Percentiles rank a stretch among this genome's conserved stretches.
Conservation (phyloP, 2,113 vertebrate species). For the Varanus komodoensis region DNA sequence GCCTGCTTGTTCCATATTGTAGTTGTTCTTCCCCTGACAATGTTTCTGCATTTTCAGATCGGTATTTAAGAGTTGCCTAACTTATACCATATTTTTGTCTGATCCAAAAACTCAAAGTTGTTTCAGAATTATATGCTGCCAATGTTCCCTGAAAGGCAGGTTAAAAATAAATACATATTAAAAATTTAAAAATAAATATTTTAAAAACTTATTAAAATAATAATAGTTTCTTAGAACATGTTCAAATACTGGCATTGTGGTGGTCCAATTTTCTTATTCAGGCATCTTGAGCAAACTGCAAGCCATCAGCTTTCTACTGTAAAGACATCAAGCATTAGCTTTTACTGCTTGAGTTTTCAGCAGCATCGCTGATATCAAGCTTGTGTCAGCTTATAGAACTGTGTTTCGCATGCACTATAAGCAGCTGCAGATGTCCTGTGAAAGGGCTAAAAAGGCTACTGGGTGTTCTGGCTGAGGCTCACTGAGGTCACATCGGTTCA, state of each 20-base stretch:
- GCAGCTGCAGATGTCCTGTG: neutral
- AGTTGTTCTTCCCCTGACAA: too few relatives aligned
- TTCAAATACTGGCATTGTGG: neutral
- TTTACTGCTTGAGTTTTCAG: neutral
- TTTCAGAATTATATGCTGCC: neutral
- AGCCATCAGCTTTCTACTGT: neutral
- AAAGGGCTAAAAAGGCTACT: neutral
- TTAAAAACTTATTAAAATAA: too few relatives aligned
- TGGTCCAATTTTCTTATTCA: neutral
- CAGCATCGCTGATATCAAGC: neutral
- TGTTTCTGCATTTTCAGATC: neutral
- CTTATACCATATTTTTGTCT: rapidly evolving
- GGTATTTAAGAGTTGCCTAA: neutral
- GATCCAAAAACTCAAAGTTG: neutral
- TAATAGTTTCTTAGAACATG: neutral
- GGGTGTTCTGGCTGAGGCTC: neutral
- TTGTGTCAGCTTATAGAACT: neutral
- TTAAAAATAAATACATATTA: too few relatives aligned
- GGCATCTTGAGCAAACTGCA: neutral
- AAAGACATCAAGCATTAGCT: too few relatives aligned
- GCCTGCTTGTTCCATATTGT: neutral
- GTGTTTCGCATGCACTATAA: neutral
- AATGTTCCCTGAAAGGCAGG: too few relatives aligned
- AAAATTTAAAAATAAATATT: too few relatives aligned
- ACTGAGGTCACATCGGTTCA: neutral